Percentiles rank a stretch among this genome's conserved stretches.
Evolutionary conservation across 2,113 vertebrate species (phyloP).

Genomic region (Phaetusa simplex): DNA sequence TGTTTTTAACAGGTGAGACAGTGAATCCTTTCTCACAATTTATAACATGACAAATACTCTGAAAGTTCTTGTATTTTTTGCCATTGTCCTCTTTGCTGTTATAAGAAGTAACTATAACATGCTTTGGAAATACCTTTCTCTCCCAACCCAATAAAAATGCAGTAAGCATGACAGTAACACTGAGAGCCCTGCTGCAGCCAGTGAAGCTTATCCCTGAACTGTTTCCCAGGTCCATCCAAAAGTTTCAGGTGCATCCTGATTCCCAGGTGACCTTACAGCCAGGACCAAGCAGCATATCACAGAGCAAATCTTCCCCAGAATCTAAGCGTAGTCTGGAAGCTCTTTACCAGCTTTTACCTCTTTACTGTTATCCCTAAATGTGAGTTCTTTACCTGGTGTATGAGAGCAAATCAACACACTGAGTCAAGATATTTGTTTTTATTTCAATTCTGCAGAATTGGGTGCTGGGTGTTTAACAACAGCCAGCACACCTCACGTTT

Average conservation of each 20-base stretch:
- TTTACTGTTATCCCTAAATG: not conserved
- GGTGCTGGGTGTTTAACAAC: not conserved
- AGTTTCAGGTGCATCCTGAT: not conserved
- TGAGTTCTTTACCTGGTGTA: not conserved
- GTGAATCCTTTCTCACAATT: not conserved
- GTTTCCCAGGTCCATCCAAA: not conserved
- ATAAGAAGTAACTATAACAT: not conserved
- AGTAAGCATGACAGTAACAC: not conserved
- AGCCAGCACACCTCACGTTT: not conserved
- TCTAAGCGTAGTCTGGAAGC: fast-evolving
- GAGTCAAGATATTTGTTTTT: not conserved
- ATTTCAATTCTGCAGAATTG: not conserved
- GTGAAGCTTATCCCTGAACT: not conserved
- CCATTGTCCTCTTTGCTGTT: not conserved
- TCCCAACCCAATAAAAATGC: not conserved
- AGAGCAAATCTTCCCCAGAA: not conserved
- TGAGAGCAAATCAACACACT: not conserved
- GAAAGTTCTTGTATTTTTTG: not conserved
- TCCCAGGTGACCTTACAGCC: not conserved
- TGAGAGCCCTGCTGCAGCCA: not conserved
- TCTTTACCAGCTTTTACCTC: not conserved
- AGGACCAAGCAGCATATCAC: not conserved
- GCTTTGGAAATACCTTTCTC: not conserved
- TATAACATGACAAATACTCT: not conserved
- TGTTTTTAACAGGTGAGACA: not conserved